These are phyloP conservation scores for Hypothenemus hampei DNA, from an alignment of 1,140 invertebrate species.

Conservation along the genomic window DNA sequence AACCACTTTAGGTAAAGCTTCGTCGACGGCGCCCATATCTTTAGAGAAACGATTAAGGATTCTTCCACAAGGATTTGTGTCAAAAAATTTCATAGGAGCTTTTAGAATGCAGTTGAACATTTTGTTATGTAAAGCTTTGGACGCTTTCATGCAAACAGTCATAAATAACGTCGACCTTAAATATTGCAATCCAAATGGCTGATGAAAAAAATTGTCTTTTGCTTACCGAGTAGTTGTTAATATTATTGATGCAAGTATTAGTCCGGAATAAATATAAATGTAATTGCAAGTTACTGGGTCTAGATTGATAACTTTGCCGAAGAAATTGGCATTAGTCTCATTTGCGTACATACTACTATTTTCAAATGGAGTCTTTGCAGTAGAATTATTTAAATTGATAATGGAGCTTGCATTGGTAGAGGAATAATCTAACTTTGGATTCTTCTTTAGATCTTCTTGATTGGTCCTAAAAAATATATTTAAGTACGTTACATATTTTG, in stretches of 20 bases:
- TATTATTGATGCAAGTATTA: constrained; percentile 41
- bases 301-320: background rate
- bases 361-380: background rate
- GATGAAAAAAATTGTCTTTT: background rate
- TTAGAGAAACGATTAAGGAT: constrained; percentile 74
- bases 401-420: too few species aligned
- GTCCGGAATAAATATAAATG: constrained; percentile 39
- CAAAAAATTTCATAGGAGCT: constrained; percentile 63
- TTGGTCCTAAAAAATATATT: constrained; percentile 45
- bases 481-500: background rate
- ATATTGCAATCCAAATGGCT: background rate
- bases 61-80: constrained; percentile 55
- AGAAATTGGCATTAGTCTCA: background rate
- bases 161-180: constrained; percentile 65
- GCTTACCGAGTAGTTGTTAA: constrained; percentile 49
- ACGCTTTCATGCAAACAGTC: constrained; percentile 75
- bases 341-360: too few species aligned
- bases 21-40: constrained; percentile 79
- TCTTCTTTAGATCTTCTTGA: constrained; percentile 42
- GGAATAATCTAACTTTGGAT: background rate
- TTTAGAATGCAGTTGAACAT: constrained; percentile 77
- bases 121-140: constrained; percentile 69
- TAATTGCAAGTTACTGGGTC: constrained; percentile 19
- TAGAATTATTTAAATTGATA: background rate
- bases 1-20: constrained; percentile 71